A percentile compares a stretch with the other conserved stretches of the same genome.
Conservation (phyloP, 2,888 invertebrate genomes). For the Alentia gelatinosa region DNA sequence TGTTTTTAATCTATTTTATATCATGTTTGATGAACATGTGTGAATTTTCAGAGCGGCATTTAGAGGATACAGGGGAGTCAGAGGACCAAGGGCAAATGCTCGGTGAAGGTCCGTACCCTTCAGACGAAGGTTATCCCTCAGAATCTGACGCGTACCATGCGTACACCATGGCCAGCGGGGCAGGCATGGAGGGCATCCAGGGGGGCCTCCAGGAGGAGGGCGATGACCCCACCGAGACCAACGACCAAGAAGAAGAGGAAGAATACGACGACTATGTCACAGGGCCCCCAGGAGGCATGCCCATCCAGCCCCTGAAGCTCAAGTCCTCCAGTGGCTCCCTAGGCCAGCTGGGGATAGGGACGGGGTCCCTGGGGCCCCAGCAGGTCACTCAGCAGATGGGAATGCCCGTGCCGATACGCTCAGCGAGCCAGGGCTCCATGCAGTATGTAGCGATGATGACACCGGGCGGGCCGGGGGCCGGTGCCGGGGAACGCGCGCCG, state of each 20-base stretch:
- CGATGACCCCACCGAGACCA: neutral
- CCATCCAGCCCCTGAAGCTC: neutral
- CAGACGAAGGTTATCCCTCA: neutral
- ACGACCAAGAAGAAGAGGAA: neutral
- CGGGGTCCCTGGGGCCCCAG: conserved; percentile 18
- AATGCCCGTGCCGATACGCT: neutral
- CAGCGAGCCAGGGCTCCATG: conserved; percentile 16
- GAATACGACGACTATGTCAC: neutral
- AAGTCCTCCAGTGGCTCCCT: conserved; percentile 30
- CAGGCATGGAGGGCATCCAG: neutral
- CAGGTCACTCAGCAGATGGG: conserved; percentile 6
- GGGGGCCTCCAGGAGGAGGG: neutral
- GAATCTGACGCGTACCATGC: neutral
- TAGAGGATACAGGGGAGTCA: neutral
- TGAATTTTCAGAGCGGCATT: neutral
- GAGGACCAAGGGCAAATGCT: conserved; percentile 12
- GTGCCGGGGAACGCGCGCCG: neutral
- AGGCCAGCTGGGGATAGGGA: neutral
- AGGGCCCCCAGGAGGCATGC: neutral
- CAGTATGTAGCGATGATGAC: neutral
- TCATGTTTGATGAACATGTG: too few relatives aligned
- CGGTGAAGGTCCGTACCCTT: neutral
- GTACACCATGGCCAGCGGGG: neutral
- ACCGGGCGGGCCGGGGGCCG: neutral
- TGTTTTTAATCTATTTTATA: too few relatives aligned